Percentiles rank a stretch among this genome's conserved stretches.
Evolutionary conservation across 2,113 vertebrate species (phyloP).

Genomic region (Hoplias malabaricus): DNA sequence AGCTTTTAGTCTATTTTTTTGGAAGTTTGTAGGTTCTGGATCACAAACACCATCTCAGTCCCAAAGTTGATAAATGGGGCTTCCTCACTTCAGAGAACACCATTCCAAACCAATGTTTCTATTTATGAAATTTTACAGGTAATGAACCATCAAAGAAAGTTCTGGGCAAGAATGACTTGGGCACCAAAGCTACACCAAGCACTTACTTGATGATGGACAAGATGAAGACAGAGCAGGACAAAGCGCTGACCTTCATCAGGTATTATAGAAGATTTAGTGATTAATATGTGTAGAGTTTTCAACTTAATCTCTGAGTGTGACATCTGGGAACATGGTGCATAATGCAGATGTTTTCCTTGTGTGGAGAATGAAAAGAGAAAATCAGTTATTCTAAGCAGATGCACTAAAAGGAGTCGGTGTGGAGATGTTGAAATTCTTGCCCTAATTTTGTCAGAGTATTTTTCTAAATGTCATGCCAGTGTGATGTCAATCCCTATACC

Average conservation of each 20-base stretch:
- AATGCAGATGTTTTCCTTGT: no score
- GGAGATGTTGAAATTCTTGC: no score
- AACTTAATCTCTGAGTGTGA: no score
- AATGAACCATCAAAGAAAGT: not conserved
- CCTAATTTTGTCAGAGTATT: no score
- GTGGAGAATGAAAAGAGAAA: no score
- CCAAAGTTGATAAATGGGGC: not conserved
- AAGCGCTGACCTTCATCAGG: conserved; percentile 58
- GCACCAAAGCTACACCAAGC: conserved; percentile 13
- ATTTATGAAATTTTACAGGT: conserved; percentile 24
- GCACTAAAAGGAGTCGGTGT: no score
- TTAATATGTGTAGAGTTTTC: not conserved
- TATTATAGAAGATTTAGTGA: conserved; percentile 25
- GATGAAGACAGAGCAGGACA: conserved; percentile 56
- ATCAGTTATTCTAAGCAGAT: no score
- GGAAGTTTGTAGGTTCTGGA: not conserved
- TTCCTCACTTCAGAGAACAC: not conserved
- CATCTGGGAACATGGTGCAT: no score
- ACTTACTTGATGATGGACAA: conserved; percentile 21
- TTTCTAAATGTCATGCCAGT: no score
- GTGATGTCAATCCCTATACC: no score
- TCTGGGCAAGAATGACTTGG: not conserved
- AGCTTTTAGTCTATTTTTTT: not conserved
- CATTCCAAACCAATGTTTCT: no score
- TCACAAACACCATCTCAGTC: not conserved